Conservation (phyloP, 2,113 vertebrate species). For the Elaphurus davidianus region DNA sequence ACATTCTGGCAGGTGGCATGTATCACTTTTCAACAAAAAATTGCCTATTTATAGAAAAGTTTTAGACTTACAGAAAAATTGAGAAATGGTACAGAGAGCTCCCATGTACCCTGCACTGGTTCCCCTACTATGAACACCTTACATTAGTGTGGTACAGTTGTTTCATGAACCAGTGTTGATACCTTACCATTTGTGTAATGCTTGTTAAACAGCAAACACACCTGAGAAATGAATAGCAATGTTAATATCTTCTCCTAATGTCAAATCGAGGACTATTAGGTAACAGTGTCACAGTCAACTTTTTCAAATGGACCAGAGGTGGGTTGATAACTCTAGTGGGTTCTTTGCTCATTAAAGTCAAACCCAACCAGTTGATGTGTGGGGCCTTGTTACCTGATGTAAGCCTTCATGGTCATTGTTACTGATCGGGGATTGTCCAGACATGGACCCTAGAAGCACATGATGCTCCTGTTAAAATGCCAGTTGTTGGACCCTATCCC, state of each 20-base stretch:
- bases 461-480: background rate
- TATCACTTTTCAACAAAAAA: background rate
- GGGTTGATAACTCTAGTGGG: background rate
- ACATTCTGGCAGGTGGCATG: background rate
- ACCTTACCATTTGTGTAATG: background rate
- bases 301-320: background rate
- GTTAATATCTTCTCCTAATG: background rate
- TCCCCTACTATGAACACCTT: background rate
- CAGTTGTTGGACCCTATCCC: background rate
- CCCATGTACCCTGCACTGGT: background rate
- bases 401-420: background rate
- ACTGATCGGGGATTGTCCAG: background rate
- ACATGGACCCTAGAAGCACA: background rate
- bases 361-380: background rate
- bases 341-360: background rate
- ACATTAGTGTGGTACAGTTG: background rate
- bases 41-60: background rate
- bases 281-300: background rate
- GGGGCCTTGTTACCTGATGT: background rate
- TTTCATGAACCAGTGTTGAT: background rate
- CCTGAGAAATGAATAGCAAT: background rate
- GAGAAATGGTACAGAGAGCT: background rate
- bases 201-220: background rate
- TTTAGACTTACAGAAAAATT: slow-evolving; percentile 28
- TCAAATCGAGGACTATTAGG: background rate